A percentile compares a stretch with the other conserved stretches of the same genome.
Conservation (phyloP, 2,113 vertebrate genomes). For the Sigmodon hispidus region DNA sequence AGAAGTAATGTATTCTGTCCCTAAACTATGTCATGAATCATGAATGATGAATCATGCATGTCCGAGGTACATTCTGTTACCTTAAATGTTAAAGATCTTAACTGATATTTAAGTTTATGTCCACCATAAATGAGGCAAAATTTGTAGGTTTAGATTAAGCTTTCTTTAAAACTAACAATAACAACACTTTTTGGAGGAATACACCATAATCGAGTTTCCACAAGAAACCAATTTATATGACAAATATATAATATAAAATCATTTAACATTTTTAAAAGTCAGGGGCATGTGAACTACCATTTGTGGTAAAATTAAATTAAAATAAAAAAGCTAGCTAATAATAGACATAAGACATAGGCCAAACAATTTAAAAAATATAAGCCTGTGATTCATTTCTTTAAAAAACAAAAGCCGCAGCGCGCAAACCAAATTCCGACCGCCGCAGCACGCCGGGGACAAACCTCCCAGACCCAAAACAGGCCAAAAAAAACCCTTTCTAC, state of each 20-base stretch:
- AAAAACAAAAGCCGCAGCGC: too few species aligned
- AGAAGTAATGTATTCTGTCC: background rate
- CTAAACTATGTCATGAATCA: background rate
- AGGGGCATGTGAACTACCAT: background rate
- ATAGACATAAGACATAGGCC: too few species aligned
- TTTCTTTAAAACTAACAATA: background rate
- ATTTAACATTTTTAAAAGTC: background rate
- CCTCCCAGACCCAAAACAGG: too few species aligned
- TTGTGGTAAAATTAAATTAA: too few species aligned
- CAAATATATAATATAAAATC: background rate
- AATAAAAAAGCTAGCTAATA: too few species aligned
- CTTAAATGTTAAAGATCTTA: conserved; percentile 9
- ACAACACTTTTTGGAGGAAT: background rate
- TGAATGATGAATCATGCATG: background rate
- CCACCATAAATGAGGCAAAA: background rate
- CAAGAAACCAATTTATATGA: background rate
- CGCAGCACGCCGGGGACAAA: too few species aligned
- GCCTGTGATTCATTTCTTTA: too few species aligned
- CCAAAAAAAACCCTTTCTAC: too few species aligned
- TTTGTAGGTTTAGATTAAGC: background rate
- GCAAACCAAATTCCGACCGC: too few species aligned
- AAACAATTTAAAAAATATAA: too few species aligned
- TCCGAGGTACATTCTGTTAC: background rate
- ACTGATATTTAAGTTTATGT: background rate
- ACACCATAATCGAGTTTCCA: background rate